A percentile compares a stretch with the other conserved stretches of the same genome.
Evolutionary conservation across 2,888 invertebrate genomes (phyloP).

Genomic region (Mythimna pallens): DNA sequence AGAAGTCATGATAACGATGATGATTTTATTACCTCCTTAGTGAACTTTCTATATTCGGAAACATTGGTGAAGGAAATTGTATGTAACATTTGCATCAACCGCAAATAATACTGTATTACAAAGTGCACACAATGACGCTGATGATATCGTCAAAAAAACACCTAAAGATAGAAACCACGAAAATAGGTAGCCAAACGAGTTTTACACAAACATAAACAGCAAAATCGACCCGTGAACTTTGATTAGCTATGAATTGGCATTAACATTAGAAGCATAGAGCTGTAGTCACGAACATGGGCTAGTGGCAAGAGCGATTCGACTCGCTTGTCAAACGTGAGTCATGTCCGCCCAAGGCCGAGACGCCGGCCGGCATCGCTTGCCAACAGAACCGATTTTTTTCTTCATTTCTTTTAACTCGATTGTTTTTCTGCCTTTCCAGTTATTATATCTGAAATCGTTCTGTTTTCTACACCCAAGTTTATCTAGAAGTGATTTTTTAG

Average conservation of each 20-base stretch:
- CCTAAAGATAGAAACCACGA: conserved; percentile 30
- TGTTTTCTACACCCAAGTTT: conserved; percentile 55
- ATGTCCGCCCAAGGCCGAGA: conserved; percentile 81
- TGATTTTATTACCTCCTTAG: conserved; percentile 40
- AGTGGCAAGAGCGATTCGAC: conserved; percentile 70
- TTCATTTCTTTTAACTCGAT: conserved; percentile 76
- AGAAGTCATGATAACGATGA: conserved; percentile 35
- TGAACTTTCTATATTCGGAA: conserved; percentile 21
- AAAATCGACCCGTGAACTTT: conserved; percentile 69
- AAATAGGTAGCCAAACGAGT: conserved; percentile 47
- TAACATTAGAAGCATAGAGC: conserved; percentile 66
- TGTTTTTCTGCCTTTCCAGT: conserved; percentile 77
- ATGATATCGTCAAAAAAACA: conserved; percentile 20
- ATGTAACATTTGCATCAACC: conserved; percentile 1
- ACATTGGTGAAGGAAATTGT: not conserved
- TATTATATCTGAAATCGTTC: conserved; percentile 71
- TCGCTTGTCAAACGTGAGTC: conserved; percentile 78
- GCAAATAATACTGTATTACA: not conserved
- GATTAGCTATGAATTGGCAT: conserved; percentile 67
- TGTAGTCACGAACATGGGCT: conserved; percentile 70
- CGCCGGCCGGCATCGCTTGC: conserved; percentile 85
- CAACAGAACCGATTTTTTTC: conserved; percentile 77
- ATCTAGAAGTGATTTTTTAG: conserved; percentile 37
- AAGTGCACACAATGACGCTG: conserved; percentile 16
- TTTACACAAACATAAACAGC: conserved; percentile 61